phyloP scores from a whole-genome alignment of 2,113 vertebrate species.

The Passer montanus region DNA sequence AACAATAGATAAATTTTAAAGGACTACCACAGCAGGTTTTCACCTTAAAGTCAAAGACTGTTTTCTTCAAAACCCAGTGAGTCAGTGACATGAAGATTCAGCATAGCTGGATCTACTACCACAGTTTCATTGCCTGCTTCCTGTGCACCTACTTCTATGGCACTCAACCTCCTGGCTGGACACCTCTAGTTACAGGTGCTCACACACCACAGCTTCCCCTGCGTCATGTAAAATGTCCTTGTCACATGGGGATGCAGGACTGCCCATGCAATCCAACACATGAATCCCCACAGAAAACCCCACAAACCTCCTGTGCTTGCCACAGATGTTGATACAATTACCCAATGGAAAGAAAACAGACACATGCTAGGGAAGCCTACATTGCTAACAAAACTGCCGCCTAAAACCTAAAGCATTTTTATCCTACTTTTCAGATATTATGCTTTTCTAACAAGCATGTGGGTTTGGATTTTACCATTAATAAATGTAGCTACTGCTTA shows the following conservation, averaged over 20 bases:
- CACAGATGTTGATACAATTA: background rate
- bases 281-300: background rate
- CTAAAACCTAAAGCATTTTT: background rate
- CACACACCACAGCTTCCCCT: background rate
- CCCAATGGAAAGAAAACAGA: background rate
- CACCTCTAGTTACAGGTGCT: background rate
- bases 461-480: background rate
- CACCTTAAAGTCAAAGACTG: background rate
- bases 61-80: background rate
- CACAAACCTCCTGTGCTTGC: background rate
- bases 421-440: background rate
- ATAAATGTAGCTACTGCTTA: background rate
- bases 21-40: background rate
- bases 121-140: background rate
- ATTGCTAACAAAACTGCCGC: background rate
- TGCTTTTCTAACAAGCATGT: background rate
- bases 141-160: background rate
- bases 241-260: background rate
- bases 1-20: background rate
- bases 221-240: background rate
- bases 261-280: background rate
- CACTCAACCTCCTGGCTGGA: background rate
- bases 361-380: background rate
- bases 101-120: background rate
- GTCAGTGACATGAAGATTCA: background rate